Evolutionary conservation across 2,113 vertebrate species (phyloP).

Genomic region (Arvicanthis niloticus): DNA sequence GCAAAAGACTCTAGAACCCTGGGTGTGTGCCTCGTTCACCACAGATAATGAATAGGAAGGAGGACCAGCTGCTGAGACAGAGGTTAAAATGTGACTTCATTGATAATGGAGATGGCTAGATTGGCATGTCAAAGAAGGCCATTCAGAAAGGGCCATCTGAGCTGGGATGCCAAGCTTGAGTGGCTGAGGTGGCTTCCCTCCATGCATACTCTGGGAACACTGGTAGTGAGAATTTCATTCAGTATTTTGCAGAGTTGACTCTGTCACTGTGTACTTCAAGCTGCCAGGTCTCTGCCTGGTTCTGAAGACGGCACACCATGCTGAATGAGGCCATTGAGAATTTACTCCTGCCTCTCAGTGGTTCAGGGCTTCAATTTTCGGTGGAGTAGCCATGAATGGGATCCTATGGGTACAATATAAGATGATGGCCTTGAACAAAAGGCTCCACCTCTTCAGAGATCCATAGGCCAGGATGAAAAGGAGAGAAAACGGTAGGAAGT

Average conservation of each 20-base stretch:
- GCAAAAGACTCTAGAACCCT: not conserved
- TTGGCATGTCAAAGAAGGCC: not conserved
- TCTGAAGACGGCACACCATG: not conserved
- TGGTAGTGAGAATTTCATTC: not conserved
- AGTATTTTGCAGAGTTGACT: not conserved
- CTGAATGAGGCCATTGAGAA: not conserved
- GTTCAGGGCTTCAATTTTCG: not conserved
- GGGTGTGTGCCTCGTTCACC: not conserved
- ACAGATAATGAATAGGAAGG: not conserved
- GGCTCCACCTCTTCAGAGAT: not conserved
- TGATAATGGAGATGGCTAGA: too few species aligned
- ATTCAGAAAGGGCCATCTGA: not conserved
- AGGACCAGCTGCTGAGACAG: not conserved
- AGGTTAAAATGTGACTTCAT: not conserved
- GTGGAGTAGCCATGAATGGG: not conserved
- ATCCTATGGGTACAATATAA: not conserved
- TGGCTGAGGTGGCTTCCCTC: not conserved
- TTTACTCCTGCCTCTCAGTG: fast-evolving
- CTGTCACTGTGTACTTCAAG: not conserved
- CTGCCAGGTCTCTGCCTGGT: too few species aligned
- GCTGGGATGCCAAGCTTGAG: not conserved
- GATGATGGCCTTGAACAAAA: not conserved
- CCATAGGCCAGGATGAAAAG: fast-evolving
- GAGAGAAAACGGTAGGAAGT: not conserved
- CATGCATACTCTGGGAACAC: not conserved